Evolutionary conservation across 2,888 invertebrate species (phyloP), one percentile per base, ranked within the genome.

Genomic region (Cephus sareptanus): DNA sequence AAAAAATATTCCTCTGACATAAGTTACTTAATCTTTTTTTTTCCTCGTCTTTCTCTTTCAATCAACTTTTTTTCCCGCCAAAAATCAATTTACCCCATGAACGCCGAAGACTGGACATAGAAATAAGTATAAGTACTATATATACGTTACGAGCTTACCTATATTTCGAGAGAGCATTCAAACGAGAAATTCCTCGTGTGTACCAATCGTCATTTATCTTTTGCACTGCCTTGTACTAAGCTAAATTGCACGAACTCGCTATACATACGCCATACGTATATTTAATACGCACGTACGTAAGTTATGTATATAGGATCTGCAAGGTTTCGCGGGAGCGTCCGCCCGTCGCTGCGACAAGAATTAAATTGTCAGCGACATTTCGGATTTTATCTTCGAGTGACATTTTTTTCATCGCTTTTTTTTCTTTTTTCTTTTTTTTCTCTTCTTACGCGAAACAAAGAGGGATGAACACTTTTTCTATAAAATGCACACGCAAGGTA

Each of bases 401-500:
- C 9, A 56, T 23, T 56, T 56, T 56, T 70, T 13, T 34, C 34
- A 1, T 34, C 34, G 12, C 11, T 0, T 3, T 35, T 15, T 37
- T 37, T 12, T 9, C n/a, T 31, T 70, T 15, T 40, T 0, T 4
- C 2, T 70, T 4, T 30, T 15, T 40, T 15, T 40, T 30, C 9
- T 31, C 3, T 23, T 71, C 71, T 71, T 31, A 71, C 71, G 34
- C 71, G 33, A 71, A 71, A 71, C 31, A 34, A 34, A 71, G 15
- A 71, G 56, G 71, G 33, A 71, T 71, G 71, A 71, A 71, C 71
- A 71, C 71, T 33, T 71, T 34, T 31, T 71, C 71, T 71, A 71
- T 71, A 34, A 71, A 71, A 71, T 34, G 71, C 71, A 71, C 71
- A 71, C 71, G 71, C 30, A 71, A 71, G 71, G 71, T 71, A 71